These are phyloP conservation scores for Agonopterix subpropinquella DNA, from an alignment of 2,888 invertebrate species.

Conservation along the genomic window DNA sequence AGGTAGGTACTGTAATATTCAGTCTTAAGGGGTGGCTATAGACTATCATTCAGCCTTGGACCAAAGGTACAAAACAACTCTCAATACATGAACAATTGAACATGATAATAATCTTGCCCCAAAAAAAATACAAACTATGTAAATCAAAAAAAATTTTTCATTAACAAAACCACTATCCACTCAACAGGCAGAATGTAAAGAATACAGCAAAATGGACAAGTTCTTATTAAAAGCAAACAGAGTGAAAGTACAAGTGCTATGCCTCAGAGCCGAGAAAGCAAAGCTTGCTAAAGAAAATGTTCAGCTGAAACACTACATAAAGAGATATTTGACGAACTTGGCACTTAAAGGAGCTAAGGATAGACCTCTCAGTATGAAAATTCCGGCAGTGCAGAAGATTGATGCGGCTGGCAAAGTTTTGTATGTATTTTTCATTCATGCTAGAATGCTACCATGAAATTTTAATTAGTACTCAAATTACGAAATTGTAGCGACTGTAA, in stretches of 20 bases:
- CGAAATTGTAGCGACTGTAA: no score
- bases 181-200: constrained; percentile 59
- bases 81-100: no score
- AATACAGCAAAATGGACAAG: constrained; percentile 79
- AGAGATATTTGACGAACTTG: constrained; percentile 77
- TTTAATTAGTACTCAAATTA: no score
- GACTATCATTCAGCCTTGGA: no score
- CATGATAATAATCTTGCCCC: no score
- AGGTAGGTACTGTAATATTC: no score
- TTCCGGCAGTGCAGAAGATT: constrained; percentile 33
- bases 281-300: constrained; percentile 77
- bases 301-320: constrained; percentile 75
- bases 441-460: no score
- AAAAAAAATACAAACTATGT: no score
- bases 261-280: constrained; percentile 52
- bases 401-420: constrained; percentile 28
- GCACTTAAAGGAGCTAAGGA: constrained; percentile 62
- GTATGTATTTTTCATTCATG: constrained; percentile 21
- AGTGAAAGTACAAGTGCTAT: constrained; percentile 56
- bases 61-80: no score
- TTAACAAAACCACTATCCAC: no score
- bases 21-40: no score
- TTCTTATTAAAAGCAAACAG: constrained; percentile 77
- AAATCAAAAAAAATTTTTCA: no score
- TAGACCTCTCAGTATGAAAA: constrained; percentile 45